Conservation (phyloP, 2,113 vertebrate genomes). For the Uropsilus gracilis region DNA sequence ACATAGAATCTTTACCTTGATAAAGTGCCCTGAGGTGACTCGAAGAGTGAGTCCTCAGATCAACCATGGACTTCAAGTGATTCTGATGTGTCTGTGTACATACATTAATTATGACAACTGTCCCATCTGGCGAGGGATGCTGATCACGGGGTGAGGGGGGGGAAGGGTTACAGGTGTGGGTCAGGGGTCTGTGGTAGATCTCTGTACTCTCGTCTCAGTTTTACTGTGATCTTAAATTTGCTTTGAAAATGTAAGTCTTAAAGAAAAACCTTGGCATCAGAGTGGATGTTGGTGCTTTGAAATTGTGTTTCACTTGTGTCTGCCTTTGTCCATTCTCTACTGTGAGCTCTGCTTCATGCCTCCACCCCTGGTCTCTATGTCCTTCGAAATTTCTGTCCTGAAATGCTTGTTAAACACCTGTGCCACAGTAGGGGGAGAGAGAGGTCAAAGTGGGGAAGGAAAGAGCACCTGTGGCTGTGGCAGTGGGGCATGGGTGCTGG, state of each 20-base stretch:
- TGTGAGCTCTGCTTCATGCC: background rate
- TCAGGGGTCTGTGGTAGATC: background rate
- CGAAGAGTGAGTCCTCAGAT: background rate
- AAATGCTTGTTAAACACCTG: background rate
- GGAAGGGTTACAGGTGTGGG: background rate
- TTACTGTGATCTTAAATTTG: background rate
- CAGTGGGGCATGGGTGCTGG: too few species aligned
- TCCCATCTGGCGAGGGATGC: background rate
- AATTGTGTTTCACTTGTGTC: background rate
- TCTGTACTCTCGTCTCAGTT: background rate
- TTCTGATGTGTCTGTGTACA: background rate
- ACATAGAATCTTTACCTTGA: background rate
- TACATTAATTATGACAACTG: background rate
- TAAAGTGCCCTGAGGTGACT: background rate
- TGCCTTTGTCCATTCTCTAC: background rate
- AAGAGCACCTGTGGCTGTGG: too few species aligned
- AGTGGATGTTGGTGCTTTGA: background rate
- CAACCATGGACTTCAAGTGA: background rate
- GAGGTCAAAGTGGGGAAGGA: too few species aligned
- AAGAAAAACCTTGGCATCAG: background rate
- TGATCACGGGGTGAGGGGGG: background rate
- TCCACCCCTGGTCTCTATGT: background rate
- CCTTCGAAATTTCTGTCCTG: background rate
- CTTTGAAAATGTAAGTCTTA: background rate
- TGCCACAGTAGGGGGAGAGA: too few species aligned